Percentiles rank a stretch among this genome's conserved stretches.
Conservation (phyloP, 2,888 invertebrate genomes). For the Callimorpha dominula region DNA sequence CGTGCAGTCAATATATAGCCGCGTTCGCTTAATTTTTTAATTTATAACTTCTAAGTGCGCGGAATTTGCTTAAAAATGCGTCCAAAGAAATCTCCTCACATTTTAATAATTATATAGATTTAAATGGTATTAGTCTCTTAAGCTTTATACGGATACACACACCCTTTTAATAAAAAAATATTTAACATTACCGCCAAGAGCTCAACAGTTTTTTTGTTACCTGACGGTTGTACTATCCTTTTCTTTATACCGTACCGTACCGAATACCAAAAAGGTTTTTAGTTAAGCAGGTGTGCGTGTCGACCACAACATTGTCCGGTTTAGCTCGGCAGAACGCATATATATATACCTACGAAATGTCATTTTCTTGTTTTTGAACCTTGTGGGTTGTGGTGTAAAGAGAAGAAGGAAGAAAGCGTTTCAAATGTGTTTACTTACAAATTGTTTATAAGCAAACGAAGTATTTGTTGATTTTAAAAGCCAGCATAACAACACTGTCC, state of each 20-base stretch:
- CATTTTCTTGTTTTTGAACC: constrained; percentile 54
- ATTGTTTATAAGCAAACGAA: no score
- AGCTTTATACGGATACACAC: neutral
- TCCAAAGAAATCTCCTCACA: no score
- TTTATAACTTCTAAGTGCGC: no score
- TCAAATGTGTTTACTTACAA: neutral
- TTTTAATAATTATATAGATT: no score
- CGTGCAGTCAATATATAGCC: no score
- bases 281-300: constrained; percentile 55
- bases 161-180: constrained; percentile 12
- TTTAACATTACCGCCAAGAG: constrained; percentile 23
- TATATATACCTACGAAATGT: constrained; percentile 38
- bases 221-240: constrained; percentile 27
- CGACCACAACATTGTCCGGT: constrained; percentile 49
- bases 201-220: constrained; percentile 41
- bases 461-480: no score
- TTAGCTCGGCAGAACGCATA: constrained; percentile 40
- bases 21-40: no score
- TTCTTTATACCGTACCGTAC: constrained; percentile 37
- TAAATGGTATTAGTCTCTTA: neutral
- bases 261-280: constrained; percentile 55
- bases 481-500: no score
- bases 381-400: constrained; percentile 29
- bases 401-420: neutral
- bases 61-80: no score